Evolutionary conservation across 2,888 invertebrate species (phyloP).

Genomic region (Eueremaeus valkanovi): DNA sequence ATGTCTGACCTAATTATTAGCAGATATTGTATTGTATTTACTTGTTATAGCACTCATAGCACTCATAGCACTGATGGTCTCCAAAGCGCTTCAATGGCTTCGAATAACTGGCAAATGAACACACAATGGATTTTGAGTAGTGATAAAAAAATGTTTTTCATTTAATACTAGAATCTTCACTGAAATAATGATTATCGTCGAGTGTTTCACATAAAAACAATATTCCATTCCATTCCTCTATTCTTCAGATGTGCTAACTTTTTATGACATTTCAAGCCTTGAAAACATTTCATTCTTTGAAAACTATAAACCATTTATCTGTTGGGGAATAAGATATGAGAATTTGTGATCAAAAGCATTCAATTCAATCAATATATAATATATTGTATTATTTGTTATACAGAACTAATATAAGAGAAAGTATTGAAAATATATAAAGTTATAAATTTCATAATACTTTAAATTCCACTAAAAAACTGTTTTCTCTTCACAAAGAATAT

Average conservation of each 20-base stretch:
- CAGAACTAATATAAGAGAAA: no score
- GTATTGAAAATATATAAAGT: no score
- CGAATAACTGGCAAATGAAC: conserved; percentile 1
- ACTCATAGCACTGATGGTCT: not conserved
- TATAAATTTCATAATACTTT: no score
- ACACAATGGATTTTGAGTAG: not conserved
- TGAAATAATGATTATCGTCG: not conserved
- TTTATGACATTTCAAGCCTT: not conserved
- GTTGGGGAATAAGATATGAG: not conserved
- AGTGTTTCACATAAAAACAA: not conserved
- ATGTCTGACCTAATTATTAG: conserved; percentile 9
- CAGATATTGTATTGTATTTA: not conserved
- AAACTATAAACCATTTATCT: not conserved
- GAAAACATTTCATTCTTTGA: not conserved
- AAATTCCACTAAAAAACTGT: no score
- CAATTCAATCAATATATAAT: no score
- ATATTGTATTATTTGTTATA: no score
- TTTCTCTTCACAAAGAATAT: no score
- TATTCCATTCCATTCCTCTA: not conserved
- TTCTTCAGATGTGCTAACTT: not conserved
- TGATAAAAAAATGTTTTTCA: not conserved
- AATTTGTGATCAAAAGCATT: not conserved
- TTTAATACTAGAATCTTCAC: not conserved
- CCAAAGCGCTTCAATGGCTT: not conserved
- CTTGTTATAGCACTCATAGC: not conserved